Evolutionary conservation across 2,797 vertebrate genomes (phyloP), one percentile per base, ranked within the genome.

Genomic region (Gymnothorax javanicus): DNA sequence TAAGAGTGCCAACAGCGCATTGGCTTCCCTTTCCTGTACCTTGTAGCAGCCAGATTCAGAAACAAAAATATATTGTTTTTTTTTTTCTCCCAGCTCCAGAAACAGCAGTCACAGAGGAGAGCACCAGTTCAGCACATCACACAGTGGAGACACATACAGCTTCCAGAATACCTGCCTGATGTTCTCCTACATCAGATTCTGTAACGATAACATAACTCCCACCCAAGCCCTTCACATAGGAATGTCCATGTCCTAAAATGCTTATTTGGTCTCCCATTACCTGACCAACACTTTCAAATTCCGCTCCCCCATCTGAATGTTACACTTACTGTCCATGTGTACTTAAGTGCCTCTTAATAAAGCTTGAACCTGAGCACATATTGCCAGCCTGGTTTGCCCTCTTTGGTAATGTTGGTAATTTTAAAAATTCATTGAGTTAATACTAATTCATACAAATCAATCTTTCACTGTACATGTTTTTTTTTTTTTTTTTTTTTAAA

Each of bases 111-210:
- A 87, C 84, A 8, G 90, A 91, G 33, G 87, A 86, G 75, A 86
- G 73, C 59, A 89, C 50, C 50, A 69, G 87, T 27, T 88, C 89
- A 0, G 52, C 86, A 77, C 79, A 87, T 17, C 84, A 83, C 85
- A 89, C 83, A 1, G 71, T 88, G 20, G 91, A 91, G 73, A 88
- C 84, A 7, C 91, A 88, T 87, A 87, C 84, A 0, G 57, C 88
- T 81, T 25, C 77, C 85, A 88, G 88, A 75, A 71, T 85, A 50
- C 83, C 75, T 7, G 84, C 87, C 84, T 89, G 84, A 88, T 64
- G 73, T 84, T 43, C 33, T 9, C 71, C 23, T 52, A 60, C 9
- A 77, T 62, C 9, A 71, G 27, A 54, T 7, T 54, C 60, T 58
- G 73, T 50, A 13, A 73, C 8, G 0, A 57, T 69, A 64, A 64